Evolutionary conservation across 2,113 vertebrate species (phyloP), one percentile per base, ranked within the genome.

Genomic region (Pteruthius melanotis): DNA sequence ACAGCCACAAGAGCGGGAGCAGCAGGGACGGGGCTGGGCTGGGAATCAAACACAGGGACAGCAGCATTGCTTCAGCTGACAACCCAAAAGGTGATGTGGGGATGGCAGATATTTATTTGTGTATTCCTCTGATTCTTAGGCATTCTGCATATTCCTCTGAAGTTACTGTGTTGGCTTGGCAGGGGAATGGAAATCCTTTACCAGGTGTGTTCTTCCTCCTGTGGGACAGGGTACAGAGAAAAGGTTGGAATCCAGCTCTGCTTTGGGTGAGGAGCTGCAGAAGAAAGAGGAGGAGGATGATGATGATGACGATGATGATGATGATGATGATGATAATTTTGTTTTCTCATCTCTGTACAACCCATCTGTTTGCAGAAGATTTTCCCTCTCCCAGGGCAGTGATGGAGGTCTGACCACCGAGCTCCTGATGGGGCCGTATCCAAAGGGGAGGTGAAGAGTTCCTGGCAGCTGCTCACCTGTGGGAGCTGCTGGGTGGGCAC

Each of bases 381-480:
- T 66, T 83, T 28, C 63, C 30, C 50, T 35, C 30, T 60, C 33
- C 40, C 56, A 20, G 10, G 54, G 53, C 19, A 17, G 21, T 5
- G 50, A 33, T 24, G 88, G 81, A 60, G 47, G 39, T 7, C 13
- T 50, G 45, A 18, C 3, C 65, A 39, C 23, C 3, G 68, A 16
- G 33, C 40, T 74, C 50, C 37, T 31, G 6, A 17, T 0, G 13
- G 52, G 40, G 22, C 17, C 22, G 6, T 14, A 16, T 11, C 59
- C 78, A 20, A 9, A 2, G 1, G 30, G 33, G 3, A 8, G 6
- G 2, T 19, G 42, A 61, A 7, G 69, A 37, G 6, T n/a, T 49
- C 65, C 69, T 0, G 0, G 40, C 11, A 6, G n/a, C 23, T 5
- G 26, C 66, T 50, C 37, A 1, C 15, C 42, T 0, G 0, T 9